phyloP scores from a whole-genome alignment of 2,113 vertebrate genomes.

The Nannospalax galili region DNA sequence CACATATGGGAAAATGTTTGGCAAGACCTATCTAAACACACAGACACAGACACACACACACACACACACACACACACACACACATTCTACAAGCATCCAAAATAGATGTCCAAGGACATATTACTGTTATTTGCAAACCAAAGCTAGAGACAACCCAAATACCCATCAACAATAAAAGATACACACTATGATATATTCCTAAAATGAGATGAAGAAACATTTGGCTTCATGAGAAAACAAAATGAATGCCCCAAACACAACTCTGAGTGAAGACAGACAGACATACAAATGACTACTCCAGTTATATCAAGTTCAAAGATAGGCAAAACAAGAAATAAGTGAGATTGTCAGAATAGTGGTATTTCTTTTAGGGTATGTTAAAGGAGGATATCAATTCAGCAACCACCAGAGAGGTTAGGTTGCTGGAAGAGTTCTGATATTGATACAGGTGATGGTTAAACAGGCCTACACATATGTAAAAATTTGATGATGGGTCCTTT shows the following conservation, averaged over 20 bases:
- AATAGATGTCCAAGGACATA: not conserved
- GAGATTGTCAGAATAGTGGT: not conserved
- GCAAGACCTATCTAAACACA: not conserved
- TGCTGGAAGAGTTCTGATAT: too few species aligned
- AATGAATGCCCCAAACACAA: not conserved
- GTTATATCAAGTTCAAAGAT: not conserved
- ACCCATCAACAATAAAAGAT: not conserved
- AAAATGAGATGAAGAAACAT: not conserved
- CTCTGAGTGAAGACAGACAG: not conserved
- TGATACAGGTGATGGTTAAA: not conserved
- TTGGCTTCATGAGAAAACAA: not conserved
- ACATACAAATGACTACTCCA: not conserved
- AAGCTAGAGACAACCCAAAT: not conserved
- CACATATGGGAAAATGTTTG: not conserved
- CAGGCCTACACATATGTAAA: not conserved
- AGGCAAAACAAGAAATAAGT: not conserved
- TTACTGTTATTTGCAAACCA: not conserved
- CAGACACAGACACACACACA: not conserved
- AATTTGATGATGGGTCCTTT: not conserved
- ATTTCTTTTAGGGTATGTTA: not conserved
- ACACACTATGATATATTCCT: not conserved
- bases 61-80: not conserved
- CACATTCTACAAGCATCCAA: too few species aligned
- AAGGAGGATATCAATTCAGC: not conserved
- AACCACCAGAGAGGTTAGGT: not conserved